Percentiles rank a stretch among this genome's conserved stretches.
Conservation (phyloP, 2,888 invertebrate genomes). For the Ectemnius continuus region DNA sequence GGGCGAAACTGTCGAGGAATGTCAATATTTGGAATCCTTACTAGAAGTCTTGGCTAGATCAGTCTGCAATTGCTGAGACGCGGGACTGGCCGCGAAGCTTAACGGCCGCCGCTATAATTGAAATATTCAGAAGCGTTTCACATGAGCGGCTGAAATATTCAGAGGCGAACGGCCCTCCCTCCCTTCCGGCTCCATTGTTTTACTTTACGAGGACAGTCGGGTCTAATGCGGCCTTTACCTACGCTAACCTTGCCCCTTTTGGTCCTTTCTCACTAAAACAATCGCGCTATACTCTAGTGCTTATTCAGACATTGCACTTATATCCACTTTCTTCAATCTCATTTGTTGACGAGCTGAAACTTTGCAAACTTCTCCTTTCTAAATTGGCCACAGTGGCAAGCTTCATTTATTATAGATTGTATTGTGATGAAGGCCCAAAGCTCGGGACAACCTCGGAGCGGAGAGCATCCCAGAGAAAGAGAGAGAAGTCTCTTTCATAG, state of each 20-base stretch:
- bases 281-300: neutral
- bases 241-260: neutral
- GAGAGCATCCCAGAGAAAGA: too few species aligned
- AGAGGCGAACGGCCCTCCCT: neutral
- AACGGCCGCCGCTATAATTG: constrained; percentile 10
- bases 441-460: too few species aligned
- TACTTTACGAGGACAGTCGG: neutral
- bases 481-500: too few species aligned
- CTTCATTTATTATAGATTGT: too few species aligned
- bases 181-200: neutral
- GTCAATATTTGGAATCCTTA: too few species aligned
- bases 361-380: too few species aligned
- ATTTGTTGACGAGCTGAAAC: neutral
- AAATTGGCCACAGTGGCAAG: too few species aligned
- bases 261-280: neutral
- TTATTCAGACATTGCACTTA: too few species aligned
- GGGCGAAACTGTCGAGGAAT: too few species aligned
- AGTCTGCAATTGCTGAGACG: neutral
- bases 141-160: constrained; percentile 1
- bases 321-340: neutral
- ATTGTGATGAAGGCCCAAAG: too few species aligned
- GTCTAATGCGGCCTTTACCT: neutral
- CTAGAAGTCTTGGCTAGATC: neutral
- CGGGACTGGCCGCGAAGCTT: neutral
- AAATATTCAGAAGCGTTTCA: constrained; percentile 4